phyloP scores from a whole-genome alignment of 1,140 invertebrate species.

The Latrodectus geometricus region DNA sequence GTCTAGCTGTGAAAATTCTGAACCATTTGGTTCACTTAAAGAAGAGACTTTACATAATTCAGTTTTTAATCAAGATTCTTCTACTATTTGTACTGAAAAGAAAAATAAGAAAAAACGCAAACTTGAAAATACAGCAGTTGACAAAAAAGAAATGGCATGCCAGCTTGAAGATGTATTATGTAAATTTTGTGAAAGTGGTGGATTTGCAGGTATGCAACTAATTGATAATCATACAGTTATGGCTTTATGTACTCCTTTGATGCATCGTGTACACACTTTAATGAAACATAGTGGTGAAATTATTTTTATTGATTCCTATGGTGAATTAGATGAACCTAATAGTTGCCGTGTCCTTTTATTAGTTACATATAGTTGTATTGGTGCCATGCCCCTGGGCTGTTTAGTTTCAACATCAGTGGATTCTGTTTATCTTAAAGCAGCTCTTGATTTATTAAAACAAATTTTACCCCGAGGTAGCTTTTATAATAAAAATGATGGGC shows the following conservation, averaged over 20 bases:
- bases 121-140: constrained; percentile 25
- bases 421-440: constrained; percentile 19
- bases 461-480: constrained; percentile 49
- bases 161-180: constrained; percentile 44
- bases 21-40: neutral
- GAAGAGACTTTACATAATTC: neutral
- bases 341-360: constrained; percentile 42
- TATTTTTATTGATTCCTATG: constrained; percentile 53
- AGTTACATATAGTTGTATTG: constrained; percentile 39
- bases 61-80: constrained; percentile 1
- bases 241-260: constrained; percentile 45
- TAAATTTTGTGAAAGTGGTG: constrained; percentile 53
- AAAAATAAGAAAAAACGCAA: constrained; percentile 38
- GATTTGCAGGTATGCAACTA: constrained; percentile 52
- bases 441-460: constrained; percentile 45
- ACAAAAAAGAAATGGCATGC: constrained; percentile 16
- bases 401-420: constrained; percentile 33
- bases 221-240: constrained; percentile 36
- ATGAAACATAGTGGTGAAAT: constrained; percentile 37
- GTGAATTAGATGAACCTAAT: constrained; percentile 54
- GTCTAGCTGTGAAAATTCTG: constrained; percentile 51
- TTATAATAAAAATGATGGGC: constrained; percentile 33
- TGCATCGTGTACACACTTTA: constrained; percentile 33
- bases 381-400: constrained; percentile 43
- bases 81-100: constrained; percentile 20